These are phyloP conservation scores for Lycaena phlaeas DNA, from an alignment of 2,888 invertebrate genomes.

Conservation along the genomic window DNA sequence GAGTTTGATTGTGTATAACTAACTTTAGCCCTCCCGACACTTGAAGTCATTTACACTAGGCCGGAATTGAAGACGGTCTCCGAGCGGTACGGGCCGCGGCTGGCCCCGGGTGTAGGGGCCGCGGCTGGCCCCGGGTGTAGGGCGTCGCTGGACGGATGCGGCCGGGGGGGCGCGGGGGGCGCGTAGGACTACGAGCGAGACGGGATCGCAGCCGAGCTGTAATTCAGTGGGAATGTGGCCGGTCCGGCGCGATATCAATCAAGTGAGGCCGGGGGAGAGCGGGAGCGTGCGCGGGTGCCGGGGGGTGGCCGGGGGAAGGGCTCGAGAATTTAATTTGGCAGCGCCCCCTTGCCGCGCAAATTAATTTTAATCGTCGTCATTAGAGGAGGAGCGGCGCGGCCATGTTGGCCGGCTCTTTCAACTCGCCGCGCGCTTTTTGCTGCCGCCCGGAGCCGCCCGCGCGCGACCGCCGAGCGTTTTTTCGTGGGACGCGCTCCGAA, in stretches of 20 bases:
- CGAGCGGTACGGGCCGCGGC: too few relatives aligned
- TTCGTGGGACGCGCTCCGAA: conserved; percentile 12
- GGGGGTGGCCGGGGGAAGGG: conserved; percentile 12
- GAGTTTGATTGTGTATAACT: too few relatives aligned
- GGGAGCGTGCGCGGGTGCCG: conserved; percentile 11
- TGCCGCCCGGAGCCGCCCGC: conserved; percentile 26
- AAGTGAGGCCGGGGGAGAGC: conserved; percentile 7
- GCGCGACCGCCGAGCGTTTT: conserved; percentile 16
- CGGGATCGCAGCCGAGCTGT: too few relatives aligned
- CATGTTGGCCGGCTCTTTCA: conserved; percentile 23
- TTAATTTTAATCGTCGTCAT: conserved; percentile 69
- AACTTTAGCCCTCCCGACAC: too few relatives aligned
- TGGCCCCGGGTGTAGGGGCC: too few relatives aligned
- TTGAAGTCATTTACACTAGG: too few relatives aligned
- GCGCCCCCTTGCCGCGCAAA: conserved; percentile 41
- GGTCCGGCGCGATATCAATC: conserved; percentile 17
- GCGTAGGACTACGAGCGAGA: too few relatives aligned
- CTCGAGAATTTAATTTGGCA: conserved; percentile 58
- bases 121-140: too few relatives aligned
- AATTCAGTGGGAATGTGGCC: conserved; percentile 11
- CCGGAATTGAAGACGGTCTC: too few relatives aligned
- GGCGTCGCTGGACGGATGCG: too few relatives aligned
- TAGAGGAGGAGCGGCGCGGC: conserved; percentile 35
- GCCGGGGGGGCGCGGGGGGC: too few relatives aligned
- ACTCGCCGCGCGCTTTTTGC: conserved; percentile 29